Evolutionary conservation across 2,888 invertebrate species (phyloP), one percentile per base, ranked within the genome.

Genomic region (Cheilosia urbana): DNA sequence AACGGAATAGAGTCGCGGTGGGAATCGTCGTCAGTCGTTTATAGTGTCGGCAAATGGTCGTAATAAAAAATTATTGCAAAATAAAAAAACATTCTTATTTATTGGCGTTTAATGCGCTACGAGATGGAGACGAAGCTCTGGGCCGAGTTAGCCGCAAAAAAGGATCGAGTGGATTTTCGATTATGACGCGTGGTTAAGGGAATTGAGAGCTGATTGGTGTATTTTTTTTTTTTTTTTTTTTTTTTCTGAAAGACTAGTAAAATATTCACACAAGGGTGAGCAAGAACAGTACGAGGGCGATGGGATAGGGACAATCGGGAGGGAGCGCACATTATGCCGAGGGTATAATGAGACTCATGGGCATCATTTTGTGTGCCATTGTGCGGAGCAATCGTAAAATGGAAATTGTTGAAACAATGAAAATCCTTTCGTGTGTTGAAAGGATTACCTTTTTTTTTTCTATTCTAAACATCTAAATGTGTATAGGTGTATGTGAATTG

Each of bases 11-110:
- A 53, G 55, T 21, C 21, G 63, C 49, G 63, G n/a, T 65, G 63
- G 58, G 65, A 69, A 63, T 83, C 83, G 69, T 83, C 68, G 72
- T 68, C 63, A 55, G 63, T 66, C 82, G 72, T 83, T 79, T 53
- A 79, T 83, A 69, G 73, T 84, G 84, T 80, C 66, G 75, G 57
- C 58, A 71, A 85, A 85, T 80, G 80, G 69, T 71, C 62, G 80
- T 90, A 91, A 91, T 91, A 91, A 91, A 91, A 91, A 91, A 90
- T 91, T 91, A 90, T 90, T 90, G 89, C 89, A 88, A 90, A 90
- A 90, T 90, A 90, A 90, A 90, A 49, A 91, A 90, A 90, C 90
- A 90, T 91, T 91, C 91, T 90, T 90, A 91, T 91, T 91, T 91
- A 91, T 91, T 90, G 90, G 89, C 89, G 90, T 91, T 91, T 90